Evolutionary conservation across 2,113 vertebrate species (phyloP), one percentile per base, ranked within the genome.

Genomic region (Oostethus manadensis): DNA sequence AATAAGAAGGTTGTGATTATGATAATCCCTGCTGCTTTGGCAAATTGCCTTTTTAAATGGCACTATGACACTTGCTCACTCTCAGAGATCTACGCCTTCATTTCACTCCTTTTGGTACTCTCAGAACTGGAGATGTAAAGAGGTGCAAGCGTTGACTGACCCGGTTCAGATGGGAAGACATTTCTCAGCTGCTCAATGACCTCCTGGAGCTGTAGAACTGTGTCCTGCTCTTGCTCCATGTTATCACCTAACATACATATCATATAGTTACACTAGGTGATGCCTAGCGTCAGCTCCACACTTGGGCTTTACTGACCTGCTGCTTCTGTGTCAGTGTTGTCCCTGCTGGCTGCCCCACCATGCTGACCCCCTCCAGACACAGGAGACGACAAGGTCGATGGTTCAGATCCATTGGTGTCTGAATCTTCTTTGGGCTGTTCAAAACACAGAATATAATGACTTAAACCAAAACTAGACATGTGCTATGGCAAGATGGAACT

Each of bases 171-270:
- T 51, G 97, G 97, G 82, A 99, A 98, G 81, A 96, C 91, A 43
- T 93, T 97, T 61, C 92, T 92, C 80, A 99, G 89, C 81, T 98
- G 97, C 86, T 98, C 93, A 79, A 99, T 99, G 62, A 99, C 97
- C 73, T 99, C 94, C 78, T 99, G 96, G 64, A 99, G 89, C 81
- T 96, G 94, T 74, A 96, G 66, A 43, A 93, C 94, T 17, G 97
- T 94, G 53, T 98, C 93, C 65, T 94, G 93, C 63, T 93, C 93
- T 13, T 90, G 86, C 33, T 93, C 92, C 66, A 84, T 57, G 61
- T 93, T 83, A 20, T 95, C 93, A 62, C 93, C 95, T 98, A 80
- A 42, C 50, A 64, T 51, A 68, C n/a, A 73, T 26, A 44, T 17
- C 43, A 21, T 66, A 33, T 58, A 33, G 58, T 46, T 26, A 14